Evolutionary conservation across 2,797 vertebrate species (phyloP).

Genomic region (Mionectes olivaceus): DNA sequence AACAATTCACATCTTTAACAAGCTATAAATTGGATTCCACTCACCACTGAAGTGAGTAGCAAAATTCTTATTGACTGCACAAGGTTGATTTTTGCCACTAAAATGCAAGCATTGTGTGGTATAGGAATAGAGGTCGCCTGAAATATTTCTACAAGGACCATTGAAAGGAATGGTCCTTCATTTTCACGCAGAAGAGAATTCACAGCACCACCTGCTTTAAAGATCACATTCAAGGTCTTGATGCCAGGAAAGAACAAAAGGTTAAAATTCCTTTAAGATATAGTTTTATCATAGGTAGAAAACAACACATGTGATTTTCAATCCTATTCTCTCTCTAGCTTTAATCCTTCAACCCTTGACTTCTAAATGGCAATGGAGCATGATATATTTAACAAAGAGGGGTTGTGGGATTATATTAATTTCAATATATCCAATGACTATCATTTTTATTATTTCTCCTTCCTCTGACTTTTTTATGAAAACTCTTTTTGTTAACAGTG

Average conservation of each 20-base stretch:
- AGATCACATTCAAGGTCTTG: background rate
- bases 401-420: slow-evolving; percentile 5
- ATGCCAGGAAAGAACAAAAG: background rate
- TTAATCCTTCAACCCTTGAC: slow-evolving; percentile 6
- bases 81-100: background rate
- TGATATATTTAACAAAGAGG: background rate
- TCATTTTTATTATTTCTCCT: slow-evolving; percentile 3
- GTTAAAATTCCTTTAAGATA: slow-evolving; percentile 10
- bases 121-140: background rate
- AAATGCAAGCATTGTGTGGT: background rate
- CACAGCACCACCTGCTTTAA: background rate
- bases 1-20: background rate
- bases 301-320: background rate
- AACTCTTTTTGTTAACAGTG: background rate
- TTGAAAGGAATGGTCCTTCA: background rate
- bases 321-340: background rate
- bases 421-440: background rate
- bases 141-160: background rate
- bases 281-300: slow-evolving; percentile 32
- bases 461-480: background rate
- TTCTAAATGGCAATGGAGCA: background rate
- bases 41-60: background rate
- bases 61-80: background rate
- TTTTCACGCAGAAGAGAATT: background rate
- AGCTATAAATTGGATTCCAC: slow-evolving; percentile 17